Conservation (phyloP, 2,797 vertebrate genomes). For the Anisognathus igniventris region DNA sequence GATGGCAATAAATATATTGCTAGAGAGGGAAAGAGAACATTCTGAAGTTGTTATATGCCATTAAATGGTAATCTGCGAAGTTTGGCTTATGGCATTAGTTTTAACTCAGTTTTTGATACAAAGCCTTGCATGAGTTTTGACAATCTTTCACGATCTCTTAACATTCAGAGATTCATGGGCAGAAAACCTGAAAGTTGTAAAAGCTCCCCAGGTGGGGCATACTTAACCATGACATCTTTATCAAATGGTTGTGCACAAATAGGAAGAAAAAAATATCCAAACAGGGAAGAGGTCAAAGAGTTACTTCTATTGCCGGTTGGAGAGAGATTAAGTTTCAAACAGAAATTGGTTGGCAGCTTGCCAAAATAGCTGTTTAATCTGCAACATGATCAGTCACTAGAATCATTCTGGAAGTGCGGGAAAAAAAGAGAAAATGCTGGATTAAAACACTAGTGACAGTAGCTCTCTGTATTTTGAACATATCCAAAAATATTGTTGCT, state of each 20-base stretch:
- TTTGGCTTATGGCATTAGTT: not conserved
- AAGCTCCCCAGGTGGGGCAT: not conserved
- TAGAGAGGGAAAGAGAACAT: not conserved
- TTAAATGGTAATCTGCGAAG: not conserved
- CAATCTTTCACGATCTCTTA: not conserved
- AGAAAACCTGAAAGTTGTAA: not conserved
- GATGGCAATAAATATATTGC: not conserved
- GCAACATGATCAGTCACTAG: slow-evolving; percentile 15
- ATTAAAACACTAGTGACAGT: not conserved
- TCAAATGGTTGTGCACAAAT: not conserved
- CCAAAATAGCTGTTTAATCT: slow-evolving; percentile 48
- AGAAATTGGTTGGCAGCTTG: slow-evolving; percentile 40
- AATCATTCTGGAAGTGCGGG: slow-evolving; percentile 4
- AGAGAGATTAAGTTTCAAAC: slow-evolving; percentile 55
- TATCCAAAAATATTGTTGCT: not conserved
- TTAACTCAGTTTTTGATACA: not conserved
- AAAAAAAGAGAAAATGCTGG: not conserved
- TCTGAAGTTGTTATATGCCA: not conserved
- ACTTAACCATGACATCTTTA: not conserved
- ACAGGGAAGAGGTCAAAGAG: slow-evolving; percentile 38
- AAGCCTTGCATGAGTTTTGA: not conserved
- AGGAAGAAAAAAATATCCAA: not conserved
- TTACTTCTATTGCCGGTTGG: not conserved
- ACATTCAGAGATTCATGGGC: not conserved
- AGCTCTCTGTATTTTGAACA: not conserved